Evolutionary conservation across 2,113 vertebrate species (phyloP).

Genomic region (Mormyrus iriodes): DNA sequence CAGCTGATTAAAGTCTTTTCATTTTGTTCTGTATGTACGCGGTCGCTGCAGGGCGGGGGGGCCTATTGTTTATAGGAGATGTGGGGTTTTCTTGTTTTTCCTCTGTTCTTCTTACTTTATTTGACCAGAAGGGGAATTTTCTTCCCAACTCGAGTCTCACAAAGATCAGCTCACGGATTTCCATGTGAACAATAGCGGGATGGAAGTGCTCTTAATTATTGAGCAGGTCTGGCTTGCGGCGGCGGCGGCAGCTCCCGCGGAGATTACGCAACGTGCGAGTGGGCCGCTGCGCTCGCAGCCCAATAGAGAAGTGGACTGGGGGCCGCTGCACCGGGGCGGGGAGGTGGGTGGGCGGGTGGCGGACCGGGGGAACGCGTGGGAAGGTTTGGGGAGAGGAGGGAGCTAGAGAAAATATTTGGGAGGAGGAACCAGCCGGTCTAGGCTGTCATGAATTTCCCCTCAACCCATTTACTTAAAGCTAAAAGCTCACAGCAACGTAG

Average conservation of each 20-base stretch:
- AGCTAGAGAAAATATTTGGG: background rate
- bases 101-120: background rate
- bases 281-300: constrained; percentile 13
- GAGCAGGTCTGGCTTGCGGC: constrained; percentile 33
- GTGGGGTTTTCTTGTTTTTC: constrained; percentile 4
- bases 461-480: background rate
- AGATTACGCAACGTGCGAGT: constrained; percentile 36
- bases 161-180: constrained; percentile 43
- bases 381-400: constrained; percentile 4
- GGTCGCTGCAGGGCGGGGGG: background rate
- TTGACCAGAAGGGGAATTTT: constrained; percentile 21
- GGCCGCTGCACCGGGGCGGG: background rate
- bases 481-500: background rate
- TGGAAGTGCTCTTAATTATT: constrained; percentile 48
- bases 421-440: background rate
- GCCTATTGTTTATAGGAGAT: background rate
- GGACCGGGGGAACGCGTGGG: background rate
- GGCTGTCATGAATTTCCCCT: background rate
- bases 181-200: constrained; percentile 37
- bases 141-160: constrained; percentile 36
- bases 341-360: background rate
- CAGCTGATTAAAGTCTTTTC: background rate
- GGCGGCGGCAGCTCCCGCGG: constrained; percentile 12
- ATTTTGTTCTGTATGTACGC: background rate
- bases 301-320: constrained; percentile 27